Conservation (phyloP, 2,797 vertebrate species). For the Serranus cabrilla region DNA sequence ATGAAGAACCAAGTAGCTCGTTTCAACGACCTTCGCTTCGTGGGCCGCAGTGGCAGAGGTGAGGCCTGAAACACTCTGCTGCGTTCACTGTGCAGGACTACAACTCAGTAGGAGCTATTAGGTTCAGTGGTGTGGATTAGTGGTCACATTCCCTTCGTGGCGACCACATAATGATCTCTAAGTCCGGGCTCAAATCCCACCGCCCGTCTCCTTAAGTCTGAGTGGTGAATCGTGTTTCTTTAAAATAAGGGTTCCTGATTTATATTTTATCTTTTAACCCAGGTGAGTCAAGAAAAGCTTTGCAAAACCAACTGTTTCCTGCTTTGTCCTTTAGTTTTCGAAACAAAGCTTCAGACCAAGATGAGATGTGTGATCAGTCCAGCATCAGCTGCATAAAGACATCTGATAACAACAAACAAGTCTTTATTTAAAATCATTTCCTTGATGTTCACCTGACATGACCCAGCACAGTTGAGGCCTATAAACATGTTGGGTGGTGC, state of each 20-base stretch:
- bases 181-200: slow-evolving; percentile 60
- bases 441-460: slow-evolving; percentile 59
- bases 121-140: slow-evolving; percentile 79
- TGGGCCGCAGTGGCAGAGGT: slow-evolving; percentile 99
- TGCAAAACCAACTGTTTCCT: not conserved
- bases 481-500: slow-evolving; percentile 65
- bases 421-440: not conserved
- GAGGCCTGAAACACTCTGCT: slow-evolving; percentile 74
- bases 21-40: slow-evolving; percentile 98
- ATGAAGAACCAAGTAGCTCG: slow-evolving; percentile 99
- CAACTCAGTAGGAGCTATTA: slow-evolving; percentile 66
- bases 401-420: slow-evolving; percentile 3
- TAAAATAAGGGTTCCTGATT: slow-evolving; percentile 9
- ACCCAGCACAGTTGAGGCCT: slow-evolving; percentile 48
- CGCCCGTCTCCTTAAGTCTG: slow-evolving; percentile 41
- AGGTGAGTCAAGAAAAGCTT: not conserved
- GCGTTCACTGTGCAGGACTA: slow-evolving; percentile 2
- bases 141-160: slow-evolving; percentile 75
- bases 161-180: slow-evolving; percentile 78
- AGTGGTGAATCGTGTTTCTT: slow-evolving; percentile 47
- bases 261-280: slow-evolving; percentile 9
- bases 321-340: not conserved
- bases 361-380: not conserved
- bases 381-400: slow-evolving; percentile 1
- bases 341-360: slow-evolving; percentile 1